Evolutionary conservation across 2,797 vertebrate genomes (phyloP).

Genomic region (Brotula barbata): DNA sequence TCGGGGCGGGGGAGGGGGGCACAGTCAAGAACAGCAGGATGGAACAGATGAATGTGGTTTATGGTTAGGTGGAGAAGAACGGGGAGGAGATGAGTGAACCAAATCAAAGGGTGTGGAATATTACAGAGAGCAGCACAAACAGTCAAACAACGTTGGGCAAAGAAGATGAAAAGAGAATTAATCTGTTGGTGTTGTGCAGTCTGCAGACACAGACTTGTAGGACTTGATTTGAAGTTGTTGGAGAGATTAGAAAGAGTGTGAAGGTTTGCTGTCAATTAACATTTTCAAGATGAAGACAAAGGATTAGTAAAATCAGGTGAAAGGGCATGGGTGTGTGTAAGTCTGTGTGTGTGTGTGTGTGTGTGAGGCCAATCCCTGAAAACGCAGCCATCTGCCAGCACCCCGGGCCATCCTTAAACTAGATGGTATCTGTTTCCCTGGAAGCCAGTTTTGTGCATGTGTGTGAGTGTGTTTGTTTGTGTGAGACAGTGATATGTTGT

Average conservation of each 20-base stretch:
- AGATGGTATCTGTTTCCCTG: conserved; percentile 54
- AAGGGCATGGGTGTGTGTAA: conserved; percentile 20
- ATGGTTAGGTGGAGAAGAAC: conserved; percentile 42
- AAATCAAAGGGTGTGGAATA: conserved; percentile 59
- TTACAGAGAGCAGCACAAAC: conserved; percentile 44
- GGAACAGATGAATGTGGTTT: conserved; percentile 55
- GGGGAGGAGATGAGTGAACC: conserved; percentile 39
- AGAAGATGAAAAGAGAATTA: conserved; percentile 34
- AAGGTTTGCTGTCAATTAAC: conserved; percentile 24
- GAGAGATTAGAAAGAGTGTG: conserved; percentile 14
- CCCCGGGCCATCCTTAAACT: conserved; percentile 53
- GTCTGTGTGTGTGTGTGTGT: conserved; percentile 16
- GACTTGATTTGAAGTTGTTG: conserved; percentile 23
- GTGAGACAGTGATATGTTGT: conserved; percentile 29
- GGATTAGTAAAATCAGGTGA: conserved; percentile 24
- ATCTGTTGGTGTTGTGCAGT: conserved; percentile 32
- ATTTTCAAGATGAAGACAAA: conserved; percentile 12
- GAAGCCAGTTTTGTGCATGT: conserved; percentile 36
- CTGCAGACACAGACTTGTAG: conserved; percentile 34
- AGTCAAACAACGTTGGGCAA: conserved; percentile 8
- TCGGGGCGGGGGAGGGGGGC: background rate
- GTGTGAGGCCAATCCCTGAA: conserved; percentile 62
- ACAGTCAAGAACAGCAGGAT: too few relatives aligned
- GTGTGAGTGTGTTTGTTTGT: conserved; percentile 30
- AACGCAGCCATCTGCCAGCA: conserved; percentile 67